Evolutionary conservation across 2,888 invertebrate genomes (phyloP).

Genomic region (Thelaira solivaga): DNA sequence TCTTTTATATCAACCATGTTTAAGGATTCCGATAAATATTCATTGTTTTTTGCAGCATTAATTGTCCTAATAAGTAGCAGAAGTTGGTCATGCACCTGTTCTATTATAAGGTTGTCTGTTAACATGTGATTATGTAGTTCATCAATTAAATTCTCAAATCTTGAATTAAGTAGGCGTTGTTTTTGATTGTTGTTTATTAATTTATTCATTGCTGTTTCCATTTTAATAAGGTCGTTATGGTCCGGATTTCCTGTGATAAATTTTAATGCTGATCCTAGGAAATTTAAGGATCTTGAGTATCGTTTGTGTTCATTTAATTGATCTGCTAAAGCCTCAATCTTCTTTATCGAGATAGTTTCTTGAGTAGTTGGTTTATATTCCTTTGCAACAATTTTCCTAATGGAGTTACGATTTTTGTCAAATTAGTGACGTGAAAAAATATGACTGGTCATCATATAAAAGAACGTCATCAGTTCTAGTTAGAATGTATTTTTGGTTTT

Average conservation of each 20-base stretch:
- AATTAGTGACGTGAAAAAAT: too few relatives aligned
- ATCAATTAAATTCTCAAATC: background rate
- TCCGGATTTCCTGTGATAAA: background rate
- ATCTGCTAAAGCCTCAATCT: too few relatives aligned
- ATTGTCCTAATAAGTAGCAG: background rate
- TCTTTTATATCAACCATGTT: background rate
- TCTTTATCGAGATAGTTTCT: too few relatives aligned
- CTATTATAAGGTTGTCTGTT: background rate
- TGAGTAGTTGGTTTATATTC: too few relatives aligned
- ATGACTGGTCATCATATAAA: too few relatives aligned
- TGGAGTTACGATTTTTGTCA: too few relatives aligned
- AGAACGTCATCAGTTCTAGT: too few relatives aligned
- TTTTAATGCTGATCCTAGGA: conserved; percentile 4
- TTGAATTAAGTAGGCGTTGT: background rate
- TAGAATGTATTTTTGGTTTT: too few relatives aligned
- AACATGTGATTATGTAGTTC: background rate
- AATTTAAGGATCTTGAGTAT: too few relatives aligned
- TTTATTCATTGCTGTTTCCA: background rate
- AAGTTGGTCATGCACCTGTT: background rate
- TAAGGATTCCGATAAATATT: background rate
- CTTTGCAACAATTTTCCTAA: too few relatives aligned
- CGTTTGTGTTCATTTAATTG: too few relatives aligned
- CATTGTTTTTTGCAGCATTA: background rate
- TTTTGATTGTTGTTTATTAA: conserved; percentile 5
- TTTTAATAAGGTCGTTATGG: background rate